phyloP scores from a whole-genome alignment of 30 jellyfish, hydroid and myxozoan species.

The Cassiopea xamachana region DNA sequence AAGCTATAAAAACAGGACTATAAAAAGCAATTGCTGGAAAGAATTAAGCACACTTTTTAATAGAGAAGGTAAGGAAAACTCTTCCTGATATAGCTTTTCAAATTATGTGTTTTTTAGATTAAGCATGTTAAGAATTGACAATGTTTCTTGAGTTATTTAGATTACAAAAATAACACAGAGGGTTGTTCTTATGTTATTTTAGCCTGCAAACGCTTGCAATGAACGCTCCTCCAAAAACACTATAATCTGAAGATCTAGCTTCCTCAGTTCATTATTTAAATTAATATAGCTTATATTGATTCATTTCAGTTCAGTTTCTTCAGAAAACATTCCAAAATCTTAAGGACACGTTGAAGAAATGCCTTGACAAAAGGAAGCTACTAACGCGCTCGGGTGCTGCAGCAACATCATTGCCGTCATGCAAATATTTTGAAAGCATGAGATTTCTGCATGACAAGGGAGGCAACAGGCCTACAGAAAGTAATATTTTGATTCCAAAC shows the following conservation, averaged over 20 bases:
- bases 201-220: neutral
- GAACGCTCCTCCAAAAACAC: neutral
- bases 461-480: neutral
- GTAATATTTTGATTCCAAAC: neutral
- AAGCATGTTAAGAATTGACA: too few species aligned
- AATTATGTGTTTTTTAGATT: neutral
- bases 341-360: neutral
- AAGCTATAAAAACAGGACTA: neutral
- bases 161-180: neutral
- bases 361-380: neutral
- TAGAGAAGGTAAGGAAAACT: neutral
- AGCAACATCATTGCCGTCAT: conserved; percentile 29
- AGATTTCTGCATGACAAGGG: neutral
- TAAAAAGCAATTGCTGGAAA: conserved; percentile 2
- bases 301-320: neutral
- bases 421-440: conserved; percentile 30
- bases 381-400: conserved; percentile 34
- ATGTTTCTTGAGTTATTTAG: neutral
- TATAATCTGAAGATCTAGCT: neutral
- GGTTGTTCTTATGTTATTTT: neutral
- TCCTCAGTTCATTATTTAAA: neutral
- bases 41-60: neutral
- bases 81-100: neutral
- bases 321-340: neutral
- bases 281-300: neutral